phyloP scores from a whole-genome alignment of 1,140 invertebrate species.

The Sipha flava region DNA sequence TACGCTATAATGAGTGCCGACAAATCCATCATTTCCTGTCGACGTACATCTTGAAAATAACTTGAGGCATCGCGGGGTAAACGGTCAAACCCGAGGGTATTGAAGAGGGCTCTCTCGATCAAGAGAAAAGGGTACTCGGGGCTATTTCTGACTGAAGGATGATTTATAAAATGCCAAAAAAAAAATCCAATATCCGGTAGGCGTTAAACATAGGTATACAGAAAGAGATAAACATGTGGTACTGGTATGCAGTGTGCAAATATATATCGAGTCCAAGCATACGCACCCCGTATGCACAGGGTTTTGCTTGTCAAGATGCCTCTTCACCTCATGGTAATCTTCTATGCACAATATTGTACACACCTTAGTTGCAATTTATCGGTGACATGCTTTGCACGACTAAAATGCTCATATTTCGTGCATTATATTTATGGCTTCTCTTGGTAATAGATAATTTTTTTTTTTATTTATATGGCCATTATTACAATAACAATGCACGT shows the following conservation, averaged over 20 bases:
- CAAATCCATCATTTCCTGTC: conserved; percentile 24
- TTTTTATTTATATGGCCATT: too few species aligned
- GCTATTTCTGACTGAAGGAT: conserved; percentile 4
- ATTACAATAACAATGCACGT: too few species aligned
- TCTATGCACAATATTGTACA: too few species aligned
- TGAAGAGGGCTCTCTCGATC: conserved; percentile 15
- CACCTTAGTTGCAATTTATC: not conserved
- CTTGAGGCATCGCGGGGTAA: not conserved
- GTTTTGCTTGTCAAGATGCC: not conserved
- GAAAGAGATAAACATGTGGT: too few species aligned
- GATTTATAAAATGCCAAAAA: conserved; percentile 20
- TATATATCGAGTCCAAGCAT: not conserved
- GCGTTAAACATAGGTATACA: not conserved
- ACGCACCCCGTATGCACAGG: not conserved
- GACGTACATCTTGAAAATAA: conserved; percentile 21
- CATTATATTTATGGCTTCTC: too few species aligned
- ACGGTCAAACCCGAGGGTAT: not conserved
- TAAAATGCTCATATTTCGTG: too few species aligned
- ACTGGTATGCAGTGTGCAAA: not conserved
- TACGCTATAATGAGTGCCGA: not conserved
- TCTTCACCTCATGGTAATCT: not conserved
- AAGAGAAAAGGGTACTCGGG: not conserved
- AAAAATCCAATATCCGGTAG: conserved; percentile 29
- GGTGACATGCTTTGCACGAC: too few species aligned
- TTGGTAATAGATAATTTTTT: too few species aligned